Evolutionary conservation across 2,888 invertebrate genomes (phyloP).

Genomic region (Phortica okadai): DNA sequence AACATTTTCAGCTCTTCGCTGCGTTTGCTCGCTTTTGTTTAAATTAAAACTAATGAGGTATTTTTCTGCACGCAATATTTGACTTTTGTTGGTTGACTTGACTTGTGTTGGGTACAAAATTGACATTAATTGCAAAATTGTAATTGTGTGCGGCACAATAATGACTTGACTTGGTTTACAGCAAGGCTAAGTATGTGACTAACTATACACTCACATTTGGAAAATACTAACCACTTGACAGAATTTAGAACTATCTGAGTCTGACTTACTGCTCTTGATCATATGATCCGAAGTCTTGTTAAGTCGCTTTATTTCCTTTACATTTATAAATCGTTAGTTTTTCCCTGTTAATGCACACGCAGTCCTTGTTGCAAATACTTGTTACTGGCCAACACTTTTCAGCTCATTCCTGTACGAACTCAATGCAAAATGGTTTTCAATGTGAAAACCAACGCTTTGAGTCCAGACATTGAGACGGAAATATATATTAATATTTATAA

Average conservation of each 20-base stretch:
- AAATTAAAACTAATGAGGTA: slow-evolving; percentile 73
- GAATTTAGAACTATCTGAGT: too few species aligned
- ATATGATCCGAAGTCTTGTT: too few species aligned
- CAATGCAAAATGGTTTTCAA: slow-evolving; percentile 53
- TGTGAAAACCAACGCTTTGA: slow-evolving; percentile 59
- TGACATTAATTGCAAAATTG: slow-evolving; percentile 58
- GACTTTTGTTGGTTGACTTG: slow-evolving; percentile 39
- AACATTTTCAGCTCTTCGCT: background rate
- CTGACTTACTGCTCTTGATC: too few species aligned
- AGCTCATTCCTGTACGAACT: background rate
- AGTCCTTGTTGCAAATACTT: background rate
- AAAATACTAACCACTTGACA: background rate
- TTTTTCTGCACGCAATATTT: slow-evolving; percentile 66
- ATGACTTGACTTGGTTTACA: background rate
- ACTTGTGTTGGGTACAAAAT: slow-evolving; percentile 48
- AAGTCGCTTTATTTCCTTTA: too few species aligned
- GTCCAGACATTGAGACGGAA: slow-evolving; percentile 36
- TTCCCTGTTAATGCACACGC: background rate
- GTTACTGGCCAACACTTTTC: background rate
- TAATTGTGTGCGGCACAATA: slow-evolving; percentile 5
- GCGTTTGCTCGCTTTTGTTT: slow-evolving; percentile 32
- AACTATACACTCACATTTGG: background rate
- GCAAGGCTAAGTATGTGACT: background rate
- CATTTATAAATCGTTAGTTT: too few species aligned
- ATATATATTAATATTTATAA: slow-evolving; percentile 23